These are phyloP conservation scores for Nyctibius bracteatus DNA, from an alignment of 2,113 vertebrate genomes.

Conservation along the genomic window DNA sequence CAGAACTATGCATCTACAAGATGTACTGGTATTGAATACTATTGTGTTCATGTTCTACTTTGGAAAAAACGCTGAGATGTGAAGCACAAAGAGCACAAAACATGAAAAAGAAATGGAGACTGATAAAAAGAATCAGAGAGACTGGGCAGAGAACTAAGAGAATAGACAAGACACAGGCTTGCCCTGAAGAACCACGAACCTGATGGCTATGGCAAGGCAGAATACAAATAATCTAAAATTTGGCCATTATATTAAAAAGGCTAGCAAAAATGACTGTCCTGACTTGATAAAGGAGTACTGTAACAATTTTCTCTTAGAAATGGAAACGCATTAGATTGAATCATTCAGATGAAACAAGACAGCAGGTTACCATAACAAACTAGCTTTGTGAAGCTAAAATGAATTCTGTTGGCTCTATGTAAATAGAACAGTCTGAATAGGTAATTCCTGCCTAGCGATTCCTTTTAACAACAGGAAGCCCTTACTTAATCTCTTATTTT, in stretches of 20 bases:
- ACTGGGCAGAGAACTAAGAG: not conserved
- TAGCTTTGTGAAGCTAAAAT: slow-evolving; percentile 18
- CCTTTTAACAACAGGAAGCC: not conserved
- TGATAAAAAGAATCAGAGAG: not conserved
- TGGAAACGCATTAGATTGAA: not conserved
- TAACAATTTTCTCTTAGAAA: not conserved
- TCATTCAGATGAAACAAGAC: slow-evolving; percentile 28
- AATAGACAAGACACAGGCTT: not conserved
- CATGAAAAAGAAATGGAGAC: not conserved
- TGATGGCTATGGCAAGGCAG: not conserved
- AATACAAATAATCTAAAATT: not conserved
- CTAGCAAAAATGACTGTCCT: not conserved
- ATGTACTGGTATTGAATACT: not conserved
- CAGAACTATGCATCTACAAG: not conserved
- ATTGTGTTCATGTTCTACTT: not conserved
- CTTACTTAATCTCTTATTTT: not conserved
- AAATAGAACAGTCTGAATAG: slow-evolving; percentile 16
- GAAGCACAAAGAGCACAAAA: not conserved
- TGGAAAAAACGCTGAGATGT: not conserved
- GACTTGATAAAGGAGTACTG: not conserved
- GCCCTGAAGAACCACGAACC: not conserved
- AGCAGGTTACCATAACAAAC: not conserved
- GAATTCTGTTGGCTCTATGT: not conserved
- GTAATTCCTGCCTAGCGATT: not conserved
- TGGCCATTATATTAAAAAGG: not conserved